Percentiles rank a stretch among this genome's conserved stretches.
phyloP scores from a whole-genome alignment of 2,113 vertebrate genomes.

The Podocnemis expansa region DNA sequence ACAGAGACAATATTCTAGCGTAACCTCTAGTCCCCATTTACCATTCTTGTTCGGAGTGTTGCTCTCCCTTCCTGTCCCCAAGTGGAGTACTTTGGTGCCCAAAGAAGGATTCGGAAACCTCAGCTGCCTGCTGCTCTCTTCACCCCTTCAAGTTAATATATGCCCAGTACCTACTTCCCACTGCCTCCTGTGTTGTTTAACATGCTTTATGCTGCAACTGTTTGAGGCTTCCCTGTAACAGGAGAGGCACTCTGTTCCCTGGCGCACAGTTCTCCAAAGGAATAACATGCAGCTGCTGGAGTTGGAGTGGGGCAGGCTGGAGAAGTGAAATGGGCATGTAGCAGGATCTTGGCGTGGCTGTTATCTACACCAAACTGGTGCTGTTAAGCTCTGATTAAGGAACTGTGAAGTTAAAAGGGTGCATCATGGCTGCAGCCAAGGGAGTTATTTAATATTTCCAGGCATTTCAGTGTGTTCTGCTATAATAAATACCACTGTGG shows the following conservation, averaged over 20 bases:
- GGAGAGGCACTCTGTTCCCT: not conserved
- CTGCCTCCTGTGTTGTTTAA: not conserved
- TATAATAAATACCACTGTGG: conserved; percentile 33
- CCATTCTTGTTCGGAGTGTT: not conserved
- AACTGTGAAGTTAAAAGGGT: conserved; percentile 48
- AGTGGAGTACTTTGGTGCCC: not conserved
- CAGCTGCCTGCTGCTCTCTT: not conserved
- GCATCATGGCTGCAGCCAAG: conserved; percentile 54
- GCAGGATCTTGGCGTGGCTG: conserved; percentile 27
- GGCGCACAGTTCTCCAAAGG: not conserved
- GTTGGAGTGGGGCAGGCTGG: not conserved
- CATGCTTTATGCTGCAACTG: not conserved
- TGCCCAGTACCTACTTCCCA: not conserved
- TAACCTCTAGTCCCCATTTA: not conserved
- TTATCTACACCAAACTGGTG: conserved; percentile 53
- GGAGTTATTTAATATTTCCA: conserved; percentile 68
- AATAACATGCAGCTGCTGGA: fast-evolving
- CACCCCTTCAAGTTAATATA: not conserved
- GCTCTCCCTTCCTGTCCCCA: not conserved
- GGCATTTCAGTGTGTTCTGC: conserved; percentile 48
- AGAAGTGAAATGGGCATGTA: not conserved
- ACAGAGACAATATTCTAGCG: not conserved
- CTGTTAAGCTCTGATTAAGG: conserved; percentile 61
- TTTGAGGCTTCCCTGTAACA: not conserved
- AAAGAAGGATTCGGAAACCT: not conserved